phyloP scores from a whole-genome alignment of 2,888 invertebrate species.

The Amblyteles armatorius region DNA sequence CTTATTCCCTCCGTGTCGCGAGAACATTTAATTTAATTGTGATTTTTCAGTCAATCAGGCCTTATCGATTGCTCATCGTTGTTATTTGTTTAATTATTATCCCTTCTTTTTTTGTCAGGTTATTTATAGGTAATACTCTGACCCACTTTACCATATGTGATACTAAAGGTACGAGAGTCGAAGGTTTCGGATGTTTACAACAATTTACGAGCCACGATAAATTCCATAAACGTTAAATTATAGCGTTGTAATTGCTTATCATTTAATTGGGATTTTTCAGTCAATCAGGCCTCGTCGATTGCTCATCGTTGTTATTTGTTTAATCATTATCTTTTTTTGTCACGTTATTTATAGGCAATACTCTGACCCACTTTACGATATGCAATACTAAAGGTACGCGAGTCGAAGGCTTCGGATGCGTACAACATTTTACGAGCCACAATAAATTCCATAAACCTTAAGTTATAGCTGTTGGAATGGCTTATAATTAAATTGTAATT shows the following conservation, averaged over 20 bases:
- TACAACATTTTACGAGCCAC: neutral
- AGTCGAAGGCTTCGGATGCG: too few species aligned
- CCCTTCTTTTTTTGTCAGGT: neutral
- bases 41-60: neutral
- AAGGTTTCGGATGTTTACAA: too few species aligned
- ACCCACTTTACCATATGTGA: neutral
- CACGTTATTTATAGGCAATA: neutral
- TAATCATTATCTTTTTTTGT: neutral
- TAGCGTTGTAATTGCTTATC: constrained; percentile 23
- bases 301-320: too few species aligned
- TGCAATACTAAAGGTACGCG: neutral
- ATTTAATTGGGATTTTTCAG: neutral
- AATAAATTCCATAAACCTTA: constrained; percentile 51
- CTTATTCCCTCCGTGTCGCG: neutral
- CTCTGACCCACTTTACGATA: neutral
- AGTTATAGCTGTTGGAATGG: constrained; percentile 33
- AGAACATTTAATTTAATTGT: neutral
- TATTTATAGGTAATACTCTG: neutral
- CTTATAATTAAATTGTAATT: constrained; percentile 11
- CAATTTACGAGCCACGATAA: neutral
- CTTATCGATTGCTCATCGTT: neutral
- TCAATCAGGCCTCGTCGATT: neutral
- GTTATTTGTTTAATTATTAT: neutral
- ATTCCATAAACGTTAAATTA: constrained; percentile 54
- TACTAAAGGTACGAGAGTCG: neutral